Evolutionary conservation across 2,797 vertebrate genomes (phyloP), one percentile per base, ranked within the genome.

Genomic region (Falco cherrug): DNA sequence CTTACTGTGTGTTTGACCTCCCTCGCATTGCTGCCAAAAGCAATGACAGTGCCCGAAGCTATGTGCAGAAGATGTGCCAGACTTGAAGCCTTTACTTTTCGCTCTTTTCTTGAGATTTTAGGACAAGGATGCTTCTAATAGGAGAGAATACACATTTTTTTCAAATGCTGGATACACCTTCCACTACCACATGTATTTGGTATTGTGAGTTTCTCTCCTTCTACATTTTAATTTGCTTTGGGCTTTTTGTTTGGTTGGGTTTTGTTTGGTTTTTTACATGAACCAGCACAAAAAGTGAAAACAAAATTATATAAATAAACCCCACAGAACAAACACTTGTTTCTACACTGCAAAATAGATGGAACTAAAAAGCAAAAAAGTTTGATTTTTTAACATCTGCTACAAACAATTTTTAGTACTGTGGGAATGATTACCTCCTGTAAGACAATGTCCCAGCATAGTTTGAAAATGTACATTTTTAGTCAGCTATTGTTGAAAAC

Each of bases 1-100:
- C 19, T 78, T 65, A 84, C 64, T 56, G 51, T 80, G 60, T 78
- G 82, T 77, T 85, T 96, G 89, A 91, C 84, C 76, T 91, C 65
- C 9, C 33, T 83, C 87, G 84, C 26, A 78, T 75, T 74, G 87
- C 53, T 82, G 89, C 57, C 70, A 70, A 92, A 93, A 50, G 8
- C 89, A 77, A 41, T 13, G 60, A 80, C 79, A 71, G 28, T n/a
- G 64, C 69, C 87, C 84, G 79, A 92, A 94, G 61, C 37, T 74
- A 57, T 41, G n/a, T 77, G 75, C n/a, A 80, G 51, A 87, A 85
- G 64, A 85, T 39, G 47, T 22, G 51, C 37, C 48, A 89, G 64
- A 69, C 41, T 56, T 47, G 25, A 41, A 87, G 21, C 31, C 57
- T 87, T 84, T 51, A 39, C 6, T 41, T 84, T 78, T 35, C 68